A percentile compares a stretch with the other conserved stretches of the same genome.
phyloP scores from a whole-genome alignment of 2,797 vertebrate species.

The Spatula versicolor region DNA sequence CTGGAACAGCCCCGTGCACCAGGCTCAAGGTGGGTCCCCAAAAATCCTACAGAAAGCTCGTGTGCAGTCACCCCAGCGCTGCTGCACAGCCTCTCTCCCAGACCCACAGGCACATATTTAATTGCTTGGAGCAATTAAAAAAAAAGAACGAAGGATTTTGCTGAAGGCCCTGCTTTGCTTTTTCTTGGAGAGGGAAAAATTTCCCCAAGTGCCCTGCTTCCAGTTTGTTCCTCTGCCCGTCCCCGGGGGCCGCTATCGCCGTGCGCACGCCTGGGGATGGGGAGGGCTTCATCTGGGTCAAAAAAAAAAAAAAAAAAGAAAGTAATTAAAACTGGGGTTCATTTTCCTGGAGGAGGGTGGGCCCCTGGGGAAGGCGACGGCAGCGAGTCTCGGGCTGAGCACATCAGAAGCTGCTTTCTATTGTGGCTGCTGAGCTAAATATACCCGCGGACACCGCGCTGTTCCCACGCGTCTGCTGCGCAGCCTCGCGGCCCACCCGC shows the following conservation, averaged over 20 bases:
- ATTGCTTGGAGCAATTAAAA: rapidly evolving
- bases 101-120: background rate
- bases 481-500: background rate
- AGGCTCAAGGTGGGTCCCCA: background rate
- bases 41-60: background rate
- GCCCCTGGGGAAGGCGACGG: conserved; percentile 23
- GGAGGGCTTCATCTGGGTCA: background rate
- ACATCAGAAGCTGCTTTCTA: conserved; percentile 25
- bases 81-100: background rate
- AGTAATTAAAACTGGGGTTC: conserved; percentile 26
- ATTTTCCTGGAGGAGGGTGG: conserved; percentile 23
- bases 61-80: rapidly evolving
- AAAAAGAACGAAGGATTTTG: background rate
- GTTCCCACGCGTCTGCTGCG: background rate
- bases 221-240: background rate
- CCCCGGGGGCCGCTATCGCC: background rate
- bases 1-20: background rate
- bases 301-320: background rate
- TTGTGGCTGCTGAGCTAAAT: conserved; percentile 37
- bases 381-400: background rate
- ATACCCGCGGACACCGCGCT: background rate
- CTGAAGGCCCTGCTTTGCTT: background rate
- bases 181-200: background rate
- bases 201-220: background rate
- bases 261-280: background rate